phyloP scores from a whole-genome alignment of 2,113 vertebrate genomes.

The Chloropsis cyanopogon region DNA sequence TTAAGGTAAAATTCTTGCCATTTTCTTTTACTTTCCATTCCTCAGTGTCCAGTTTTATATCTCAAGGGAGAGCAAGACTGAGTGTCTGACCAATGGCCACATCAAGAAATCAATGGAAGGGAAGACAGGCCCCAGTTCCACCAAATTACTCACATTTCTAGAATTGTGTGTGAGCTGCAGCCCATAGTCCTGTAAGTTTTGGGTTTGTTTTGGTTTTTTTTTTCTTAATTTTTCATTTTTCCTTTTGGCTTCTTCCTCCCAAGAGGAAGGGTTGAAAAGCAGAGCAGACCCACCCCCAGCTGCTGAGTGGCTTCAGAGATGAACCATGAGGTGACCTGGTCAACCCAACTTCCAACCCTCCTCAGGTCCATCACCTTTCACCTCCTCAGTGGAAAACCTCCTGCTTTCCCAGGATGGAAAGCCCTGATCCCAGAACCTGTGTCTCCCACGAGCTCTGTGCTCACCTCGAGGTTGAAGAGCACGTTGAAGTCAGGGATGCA shows the following conservation, averaged over 20 bases:
- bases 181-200: neutral
- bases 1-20: conserved; percentile 16
- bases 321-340: neutral
- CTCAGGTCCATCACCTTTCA: neutral
- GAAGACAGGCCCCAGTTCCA: neutral
- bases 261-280: neutral
- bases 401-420: neutral
- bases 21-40: neutral
- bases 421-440: fast-evolving
- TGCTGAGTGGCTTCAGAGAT: neutral
- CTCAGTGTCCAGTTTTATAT: neutral
- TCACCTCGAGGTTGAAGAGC: conserved; percentile 94
- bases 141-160: neutral
- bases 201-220: neutral
- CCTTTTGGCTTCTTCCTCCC: neutral
- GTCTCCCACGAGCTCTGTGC: neutral
- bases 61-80: neutral
- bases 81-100: neutral
- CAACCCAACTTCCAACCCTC: neutral
- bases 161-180: neutral
- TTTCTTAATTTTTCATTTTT: neutral
- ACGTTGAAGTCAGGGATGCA: conserved; percentile 97
- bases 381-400: neutral
- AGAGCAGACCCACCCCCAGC: neutral
- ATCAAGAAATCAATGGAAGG: neutral